phyloP scores from a whole-genome alignment of 2,797 vertebrate species.

The Euphonia xanthogaster region DNA sequence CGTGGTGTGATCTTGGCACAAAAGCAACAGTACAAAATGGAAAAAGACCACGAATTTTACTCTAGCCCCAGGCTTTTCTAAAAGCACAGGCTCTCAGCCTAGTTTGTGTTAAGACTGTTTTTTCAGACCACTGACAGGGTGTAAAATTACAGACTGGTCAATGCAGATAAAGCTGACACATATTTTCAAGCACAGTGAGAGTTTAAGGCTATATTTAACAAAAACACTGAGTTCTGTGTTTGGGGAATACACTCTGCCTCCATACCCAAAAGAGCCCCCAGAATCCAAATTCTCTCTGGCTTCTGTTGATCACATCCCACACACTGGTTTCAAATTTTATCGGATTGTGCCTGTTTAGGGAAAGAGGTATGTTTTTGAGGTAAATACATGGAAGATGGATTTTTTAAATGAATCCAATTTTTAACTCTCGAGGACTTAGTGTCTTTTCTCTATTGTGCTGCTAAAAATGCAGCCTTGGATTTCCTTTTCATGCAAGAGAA shows the following conservation, averaged over 20 bases:
- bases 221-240: conserved; percentile 41
- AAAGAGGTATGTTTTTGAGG: neutral
- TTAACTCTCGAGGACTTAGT: neutral
- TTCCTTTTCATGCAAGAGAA: neutral
- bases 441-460: neutral
- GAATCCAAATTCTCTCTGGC: neutral
- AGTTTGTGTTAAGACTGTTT: neutral
- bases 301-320: neutral
- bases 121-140: neutral
- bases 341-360: neutral
- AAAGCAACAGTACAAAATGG: neutral
- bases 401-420: neutral
- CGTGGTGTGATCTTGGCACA: neutral
- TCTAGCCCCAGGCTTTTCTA: neutral
- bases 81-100: neutral
- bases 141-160: conserved; percentile 45
- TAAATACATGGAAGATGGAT: neutral
- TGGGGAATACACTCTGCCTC: neutral
- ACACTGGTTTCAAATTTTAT: neutral
- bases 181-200: neutral
- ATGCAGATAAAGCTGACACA: conserved; percentile 35
- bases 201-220: conserved; percentile 59
- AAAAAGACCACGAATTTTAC: neutral
- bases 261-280: neutral
- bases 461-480: neutral